Conservation (phyloP, 2,888 invertebrate genomes). For the Taphrorychus bicolor region DNA sequence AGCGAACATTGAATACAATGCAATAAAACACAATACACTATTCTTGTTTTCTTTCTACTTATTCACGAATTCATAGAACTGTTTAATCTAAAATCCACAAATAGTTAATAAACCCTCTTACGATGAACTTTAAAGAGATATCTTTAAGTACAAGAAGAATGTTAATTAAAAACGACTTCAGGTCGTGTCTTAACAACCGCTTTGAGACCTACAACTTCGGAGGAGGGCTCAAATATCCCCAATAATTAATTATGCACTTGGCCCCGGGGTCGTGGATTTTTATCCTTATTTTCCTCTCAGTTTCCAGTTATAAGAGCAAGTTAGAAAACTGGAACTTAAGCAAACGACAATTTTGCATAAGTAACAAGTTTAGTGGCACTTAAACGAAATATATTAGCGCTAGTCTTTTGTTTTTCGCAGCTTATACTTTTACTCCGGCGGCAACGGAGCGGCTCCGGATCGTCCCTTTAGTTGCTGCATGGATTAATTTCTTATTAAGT, state of each 20-base stretch:
- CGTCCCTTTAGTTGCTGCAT: conserved; percentile 14
- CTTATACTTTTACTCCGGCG: conserved; percentile 31
- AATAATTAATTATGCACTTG: conserved; percentile 38
- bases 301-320: conserved; percentile 47
- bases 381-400: conserved; percentile 46
- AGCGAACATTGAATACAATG: too few relatives aligned
- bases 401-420: conserved; percentile 39
- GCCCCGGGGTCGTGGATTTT: conserved; percentile 12
- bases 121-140: background rate
- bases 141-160: background rate
- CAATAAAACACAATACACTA: too few relatives aligned
- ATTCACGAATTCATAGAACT: too few relatives aligned
- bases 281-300: conserved; percentile 25
- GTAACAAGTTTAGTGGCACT: conserved; percentile 48
- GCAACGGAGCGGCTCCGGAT: conserved; percentile 19
- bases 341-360: conserved; percentile 52
- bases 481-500: conserved; percentile 36
- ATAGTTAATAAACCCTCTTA: background rate
- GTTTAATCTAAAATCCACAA: too few relatives aligned
- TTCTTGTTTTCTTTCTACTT: too few relatives aligned
- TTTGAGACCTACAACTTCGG: conserved; percentile 16
- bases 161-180: background rate
- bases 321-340: conserved; percentile 48
- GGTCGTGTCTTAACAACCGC: conserved; percentile 13
- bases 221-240: conserved; percentile 13